phyloP scores from a whole-genome alignment of 2,888 invertebrate genomes.

The Chloromyia formosa region DNA sequence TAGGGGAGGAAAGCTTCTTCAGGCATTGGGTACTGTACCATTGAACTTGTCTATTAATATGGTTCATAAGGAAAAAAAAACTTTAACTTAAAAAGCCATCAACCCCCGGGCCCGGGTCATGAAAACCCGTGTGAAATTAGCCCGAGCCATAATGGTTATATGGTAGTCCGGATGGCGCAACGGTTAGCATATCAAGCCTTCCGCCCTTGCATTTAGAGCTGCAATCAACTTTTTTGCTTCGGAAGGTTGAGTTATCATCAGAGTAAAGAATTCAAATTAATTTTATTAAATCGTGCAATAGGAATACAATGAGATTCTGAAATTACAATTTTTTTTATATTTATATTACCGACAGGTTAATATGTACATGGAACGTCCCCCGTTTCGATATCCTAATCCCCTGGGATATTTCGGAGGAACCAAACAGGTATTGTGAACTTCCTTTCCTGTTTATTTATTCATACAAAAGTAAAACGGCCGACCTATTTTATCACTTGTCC shows the following conservation, averaged over 20 bases:
- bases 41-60: no score
- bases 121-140: no score
- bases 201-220: not conserved
- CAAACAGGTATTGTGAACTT: conserved; percentile 69
- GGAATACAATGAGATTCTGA: not conserved
- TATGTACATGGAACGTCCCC: conserved; percentile 82
- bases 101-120: no score
- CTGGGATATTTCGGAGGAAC: conserved; percentile 75
- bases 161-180: no score
- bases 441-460: not conserved
- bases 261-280: conserved; percentile 16
- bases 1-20: no score
- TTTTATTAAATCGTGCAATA: not conserved
- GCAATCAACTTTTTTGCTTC: not conserved
- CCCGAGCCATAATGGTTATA: no score
- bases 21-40: no score
- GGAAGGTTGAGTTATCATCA: not conserved
- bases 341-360: conserved; percentile 71
- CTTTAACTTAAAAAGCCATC: no score
- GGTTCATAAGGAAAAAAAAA: no score
- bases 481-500: not conserved
- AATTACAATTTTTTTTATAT: not conserved
- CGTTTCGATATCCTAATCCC: conserved; percentile 89
- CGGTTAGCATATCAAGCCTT: no score
- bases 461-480: no score